Conservation (phyloP, 2,888 invertebrate species). For the Thecophora atra region DNA sequence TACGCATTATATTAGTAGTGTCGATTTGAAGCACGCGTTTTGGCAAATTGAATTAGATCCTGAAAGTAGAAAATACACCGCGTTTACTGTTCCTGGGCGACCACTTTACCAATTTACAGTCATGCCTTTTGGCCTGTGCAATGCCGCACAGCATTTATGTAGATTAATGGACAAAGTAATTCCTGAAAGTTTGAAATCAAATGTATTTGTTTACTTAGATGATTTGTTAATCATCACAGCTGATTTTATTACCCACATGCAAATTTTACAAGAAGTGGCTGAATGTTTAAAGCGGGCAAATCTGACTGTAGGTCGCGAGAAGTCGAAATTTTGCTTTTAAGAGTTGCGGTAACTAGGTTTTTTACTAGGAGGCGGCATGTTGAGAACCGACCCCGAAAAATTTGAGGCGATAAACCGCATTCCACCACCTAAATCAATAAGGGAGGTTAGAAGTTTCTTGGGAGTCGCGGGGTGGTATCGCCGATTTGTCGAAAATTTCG, state of each 20-base stretch:
- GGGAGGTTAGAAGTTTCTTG: conserved; percentile 1
- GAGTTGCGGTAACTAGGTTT: conserved; percentile 39
- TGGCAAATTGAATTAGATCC: not conserved
- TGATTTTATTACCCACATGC: not conserved
- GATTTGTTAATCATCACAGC: conserved; percentile 8
- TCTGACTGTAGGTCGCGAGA: not conserved
- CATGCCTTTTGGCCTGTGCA: conserved; percentile 7
- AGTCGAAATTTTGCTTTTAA: conserved; percentile 1
- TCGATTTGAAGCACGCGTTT: conserved; percentile 2
- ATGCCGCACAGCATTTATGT: not conserved
- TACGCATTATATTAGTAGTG: conserved; percentile 6
- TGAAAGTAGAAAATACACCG: not conserved
- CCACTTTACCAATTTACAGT: not conserved
- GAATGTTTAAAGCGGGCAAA: not conserved
- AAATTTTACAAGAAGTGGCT: not conserved
- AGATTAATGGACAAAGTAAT: not conserved
- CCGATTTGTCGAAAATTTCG: not conserved
- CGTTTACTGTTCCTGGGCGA: not conserved
- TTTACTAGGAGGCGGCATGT: not conserved
- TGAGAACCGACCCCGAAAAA: not conserved
- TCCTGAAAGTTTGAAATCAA: not conserved
- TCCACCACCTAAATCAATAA: not conserved
- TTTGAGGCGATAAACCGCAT: not conserved
- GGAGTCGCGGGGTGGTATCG: not conserved
- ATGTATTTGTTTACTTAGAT: conserved; percentile 9